Evolutionary conservation across 2,113 vertebrate genomes (phyloP).

Genomic region (Microcebus tavaratra): DNA sequence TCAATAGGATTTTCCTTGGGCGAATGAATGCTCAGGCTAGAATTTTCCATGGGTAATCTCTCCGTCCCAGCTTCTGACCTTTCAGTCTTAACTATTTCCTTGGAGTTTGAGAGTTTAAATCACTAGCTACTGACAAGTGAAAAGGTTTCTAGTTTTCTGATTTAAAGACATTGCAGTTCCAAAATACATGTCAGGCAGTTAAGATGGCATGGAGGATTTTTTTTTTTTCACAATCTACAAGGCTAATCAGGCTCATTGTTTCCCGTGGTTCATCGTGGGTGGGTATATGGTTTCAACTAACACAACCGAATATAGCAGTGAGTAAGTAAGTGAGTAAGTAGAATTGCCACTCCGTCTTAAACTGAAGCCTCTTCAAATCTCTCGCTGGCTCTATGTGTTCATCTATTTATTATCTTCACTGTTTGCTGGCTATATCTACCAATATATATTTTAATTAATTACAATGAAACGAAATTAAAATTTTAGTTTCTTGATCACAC

Average conservation of each 20-base stretch:
- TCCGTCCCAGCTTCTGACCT: neutral
- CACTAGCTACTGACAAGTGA: neutral
- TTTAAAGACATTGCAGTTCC: neutral
- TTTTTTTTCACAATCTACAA: neutral
- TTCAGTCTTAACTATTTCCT: neutral
- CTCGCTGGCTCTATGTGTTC: neutral
- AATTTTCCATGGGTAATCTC: neutral
- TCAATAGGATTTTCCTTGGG: neutral
- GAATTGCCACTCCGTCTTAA: neutral
- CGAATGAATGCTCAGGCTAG: neutral
- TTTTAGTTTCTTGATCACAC: neutral
- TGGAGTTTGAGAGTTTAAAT: neutral
- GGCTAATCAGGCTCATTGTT: neutral
- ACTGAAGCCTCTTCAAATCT: neutral
- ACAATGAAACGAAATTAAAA: neutral
- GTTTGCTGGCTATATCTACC: neutral
- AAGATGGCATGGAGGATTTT: neutral
- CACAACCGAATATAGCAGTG: neutral
- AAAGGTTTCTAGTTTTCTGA: neutral
- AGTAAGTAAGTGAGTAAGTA: neutral
- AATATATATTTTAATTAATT: neutral
- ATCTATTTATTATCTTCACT: neutral
- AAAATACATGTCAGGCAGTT: neutral
- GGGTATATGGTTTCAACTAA: neutral
- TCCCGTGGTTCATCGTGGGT: neutral